Base-by-base conservation (phyloP, 1,140 invertebrate species). In the Apolygus lucorum region DNA sequence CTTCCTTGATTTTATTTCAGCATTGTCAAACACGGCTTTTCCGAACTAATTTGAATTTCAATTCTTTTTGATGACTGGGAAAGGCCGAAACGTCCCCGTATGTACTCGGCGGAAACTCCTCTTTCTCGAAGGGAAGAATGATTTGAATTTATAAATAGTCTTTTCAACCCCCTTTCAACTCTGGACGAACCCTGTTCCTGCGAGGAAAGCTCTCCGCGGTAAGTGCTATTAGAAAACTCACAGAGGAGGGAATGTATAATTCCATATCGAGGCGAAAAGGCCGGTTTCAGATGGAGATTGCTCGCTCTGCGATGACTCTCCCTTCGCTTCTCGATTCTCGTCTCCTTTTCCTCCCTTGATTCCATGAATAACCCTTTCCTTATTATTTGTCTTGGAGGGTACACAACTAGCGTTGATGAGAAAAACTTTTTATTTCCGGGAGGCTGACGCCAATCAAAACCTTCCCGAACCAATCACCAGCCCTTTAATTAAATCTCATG, bases 191-290 rank as follows among this genome's bases (percentile, higher is more conserved):
- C n/a, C n/a, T n/a, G n/a, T n/a, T n/a, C n/a, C n/a, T n/a, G n/a
- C n/a, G n/a, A n/a, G 59, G n/a, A 22, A 62, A 11, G 2, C 54
- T 14, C 54, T 59, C 54, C 54, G 28, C n/a, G 65, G 24, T 63
- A 69, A 69, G 68, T 69, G 59, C 68, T 69, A 69, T 69, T 69
- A 69, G 68, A 69, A 69, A 68, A 69, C 68, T 63, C 63, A 24
- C 59, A 63, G 62, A 24, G 52, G 1, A 28, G 11, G 28, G 68
- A 62, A 63, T 64, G 68, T 69, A 42, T 69, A 64, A 69, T 69
- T 64, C 59, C 63, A 28, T 27, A 64, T 27, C 27, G 24, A 24
- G 27, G 63, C 73, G 73, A 74, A 74, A 54, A 73, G 75, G 77
- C 76, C 77, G 77, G 77, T 49, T 49, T 49, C 54, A 59, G 54